These are phyloP conservation scores for Tigriopus japonicus DNA, from an alignment of 1,140 invertebrate species.

Conservation along the genomic window DNA sequence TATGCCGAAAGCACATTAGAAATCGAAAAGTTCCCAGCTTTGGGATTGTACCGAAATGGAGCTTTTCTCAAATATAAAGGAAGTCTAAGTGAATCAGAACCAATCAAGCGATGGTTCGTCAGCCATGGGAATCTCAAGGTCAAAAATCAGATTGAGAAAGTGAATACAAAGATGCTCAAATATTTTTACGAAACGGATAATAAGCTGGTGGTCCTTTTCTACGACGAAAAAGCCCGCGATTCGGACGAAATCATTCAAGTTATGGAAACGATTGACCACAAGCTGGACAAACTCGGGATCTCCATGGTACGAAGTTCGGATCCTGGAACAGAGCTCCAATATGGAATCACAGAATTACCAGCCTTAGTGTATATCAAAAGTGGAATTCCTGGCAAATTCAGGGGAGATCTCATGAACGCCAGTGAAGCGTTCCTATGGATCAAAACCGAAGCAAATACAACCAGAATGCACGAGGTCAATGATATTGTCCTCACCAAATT, in stretches of 20 bases:
- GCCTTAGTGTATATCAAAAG: conserved; percentile 70
- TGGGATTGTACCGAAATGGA: conserved; percentile 75
- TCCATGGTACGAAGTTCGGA: conserved; percentile 86
- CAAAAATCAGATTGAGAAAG: conserved; percentile 80
- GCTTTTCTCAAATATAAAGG: conserved; percentile 43
- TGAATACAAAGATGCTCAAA: conserved; percentile 74
- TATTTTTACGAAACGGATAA: conserved; percentile 69
- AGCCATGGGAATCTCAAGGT: conserved; percentile 76
- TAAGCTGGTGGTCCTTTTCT: conserved; percentile 69
- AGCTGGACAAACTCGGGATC: conserved; percentile 76
- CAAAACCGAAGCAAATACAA: neutral
- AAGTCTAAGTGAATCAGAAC: conserved; percentile 61
- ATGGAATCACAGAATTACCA: conserved; percentile 63
- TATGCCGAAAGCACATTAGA: conserved; percentile 53
- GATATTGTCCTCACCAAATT: conserved; percentile 4
- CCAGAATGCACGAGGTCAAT: conserved; percentile 4
- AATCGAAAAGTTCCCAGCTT: conserved; percentile 60
- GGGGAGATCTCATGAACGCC: neutral
- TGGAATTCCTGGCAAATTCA: conserved; percentile 64
- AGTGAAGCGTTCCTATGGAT: neutral
- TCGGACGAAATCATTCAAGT: conserved; percentile 72
- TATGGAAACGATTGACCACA: conserved; percentile 79
- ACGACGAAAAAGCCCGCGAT: conserved; percentile 67
- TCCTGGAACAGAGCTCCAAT: conserved; percentile 64
- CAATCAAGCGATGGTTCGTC: conserved; percentile 67